Evolutionary conservation across 2,888 invertebrate genomes (phyloP), one percentile per base, ranked within the genome.

Genomic region (Deilephila elpenor): DNA sequence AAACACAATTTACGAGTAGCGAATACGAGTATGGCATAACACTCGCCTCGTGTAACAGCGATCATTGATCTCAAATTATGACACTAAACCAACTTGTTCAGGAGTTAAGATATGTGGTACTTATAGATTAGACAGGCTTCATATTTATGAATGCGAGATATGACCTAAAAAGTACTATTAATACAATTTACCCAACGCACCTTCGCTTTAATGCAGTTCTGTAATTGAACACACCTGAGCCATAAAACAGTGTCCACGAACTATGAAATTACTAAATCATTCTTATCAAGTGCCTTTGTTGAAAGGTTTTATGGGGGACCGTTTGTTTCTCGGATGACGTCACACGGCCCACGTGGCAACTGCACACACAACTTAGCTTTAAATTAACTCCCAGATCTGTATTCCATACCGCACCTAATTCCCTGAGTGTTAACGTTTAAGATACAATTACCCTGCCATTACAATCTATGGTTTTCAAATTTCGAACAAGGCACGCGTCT

Each of bases 401-500:
- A 78, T 71, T 72, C 71, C 32, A 84, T 79, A 81, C 53, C 73
- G 25, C 72, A 80, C 81, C 79, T 76, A 82, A 84, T 75, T 25
- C 0, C 3, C 5, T 64, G 59, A n/a, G 6, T 0, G 7, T 76
- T 84, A 86, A 82, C 84, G 87, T 80, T 77, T 75, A 84, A 77
- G 82, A 82, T 88, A 73, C 77, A 80, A 78, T 74, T 59, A 73
- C 75, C 53, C 67, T 32, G 29, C 73, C 67, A 73, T 73, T 71
- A 72, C 67, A 74, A 71, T 60, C 37, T 44, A 71, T 62, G 72
- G 71, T 74, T 73, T 75, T 75, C 72, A 75, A 75, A 74, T 75
- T 20, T 73, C 37, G 32, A 76, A 73, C 81, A 77, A 84, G 89
- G 90, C 92, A 92, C 92, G 92, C 91, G 92, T 89, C 91, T 79